phyloP scores from a whole-genome alignment of 2,797 vertebrate genomes.

The Acanthis flammea region DNA sequence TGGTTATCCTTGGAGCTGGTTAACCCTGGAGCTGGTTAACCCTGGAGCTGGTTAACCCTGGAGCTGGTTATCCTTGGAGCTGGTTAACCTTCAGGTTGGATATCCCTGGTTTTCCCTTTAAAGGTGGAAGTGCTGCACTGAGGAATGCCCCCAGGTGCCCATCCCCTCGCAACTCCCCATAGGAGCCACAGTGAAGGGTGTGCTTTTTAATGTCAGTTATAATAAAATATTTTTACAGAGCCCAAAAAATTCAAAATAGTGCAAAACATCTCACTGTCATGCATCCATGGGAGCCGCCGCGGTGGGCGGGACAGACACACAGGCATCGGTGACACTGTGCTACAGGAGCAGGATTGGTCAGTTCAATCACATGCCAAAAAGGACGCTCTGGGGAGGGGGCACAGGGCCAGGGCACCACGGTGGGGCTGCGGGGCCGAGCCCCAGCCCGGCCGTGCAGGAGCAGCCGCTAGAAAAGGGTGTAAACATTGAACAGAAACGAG shows the following conservation, averaged over 20 bases:
- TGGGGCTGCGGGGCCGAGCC: not conserved
- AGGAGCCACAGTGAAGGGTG: not conserved
- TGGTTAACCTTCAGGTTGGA: not conserved
- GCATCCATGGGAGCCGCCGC: constrained; percentile 70
- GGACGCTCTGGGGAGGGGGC: not conserved
- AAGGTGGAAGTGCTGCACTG: not conserved
- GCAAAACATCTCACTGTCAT: constrained; percentile 82
- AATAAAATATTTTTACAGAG: constrained; percentile 86
- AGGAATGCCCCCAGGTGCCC: not conserved
- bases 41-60: not conserved
- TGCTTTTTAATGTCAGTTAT: constrained; percentile 78
- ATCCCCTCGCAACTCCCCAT: not conserved
- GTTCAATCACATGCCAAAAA: constrained; percentile 72
- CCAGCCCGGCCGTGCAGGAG: not conserved
- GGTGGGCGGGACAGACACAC: constrained; percentile 61
- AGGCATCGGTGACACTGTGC: constrained; percentile 47
- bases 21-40: too few species aligned
- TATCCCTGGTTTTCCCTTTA: not conserved
- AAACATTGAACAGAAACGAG: constrained; percentile 52
- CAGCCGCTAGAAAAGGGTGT: constrained; percentile 17
- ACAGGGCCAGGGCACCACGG: not conserved
- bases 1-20: too few species aligned
- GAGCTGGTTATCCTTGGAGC: not conserved
- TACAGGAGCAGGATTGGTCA: constrained; percentile 32
- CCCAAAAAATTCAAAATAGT: constrained; percentile 80